Conservation (phyloP, 2,113 vertebrate species). For the Panurus biarmicus region DNA sequence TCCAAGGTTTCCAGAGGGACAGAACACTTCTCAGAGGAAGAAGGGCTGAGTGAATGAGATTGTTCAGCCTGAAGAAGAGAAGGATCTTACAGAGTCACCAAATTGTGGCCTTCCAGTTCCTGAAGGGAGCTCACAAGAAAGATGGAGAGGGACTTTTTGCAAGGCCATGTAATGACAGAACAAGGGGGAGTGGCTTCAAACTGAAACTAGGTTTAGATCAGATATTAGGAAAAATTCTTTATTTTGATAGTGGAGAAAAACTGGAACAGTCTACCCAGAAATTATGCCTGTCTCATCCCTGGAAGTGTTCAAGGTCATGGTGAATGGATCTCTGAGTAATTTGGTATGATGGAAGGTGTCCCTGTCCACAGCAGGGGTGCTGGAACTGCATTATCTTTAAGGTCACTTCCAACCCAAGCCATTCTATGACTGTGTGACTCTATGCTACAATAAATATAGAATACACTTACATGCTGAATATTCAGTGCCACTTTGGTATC, state of each 20-base stretch:
- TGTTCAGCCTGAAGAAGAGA: not conserved
- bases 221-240: not conserved
- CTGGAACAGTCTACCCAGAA: not conserved
- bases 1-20: not conserved
- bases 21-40: accelerated
- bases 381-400: not conserved
- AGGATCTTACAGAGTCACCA: accelerated
- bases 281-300: too few species aligned
- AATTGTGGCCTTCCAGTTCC: too few species aligned
- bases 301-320: not conserved
- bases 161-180: not conserved
- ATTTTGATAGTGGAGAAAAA: not conserved
- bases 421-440: not conserved
- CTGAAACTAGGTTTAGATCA: not conserved
- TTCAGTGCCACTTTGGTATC: not conserved
- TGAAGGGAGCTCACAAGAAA: not conserved
- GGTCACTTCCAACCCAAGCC: not conserved
- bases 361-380: not conserved
- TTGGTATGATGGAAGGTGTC: not conserved
- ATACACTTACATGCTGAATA: not conserved
- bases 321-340: not conserved
- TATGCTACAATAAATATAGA: not conserved
- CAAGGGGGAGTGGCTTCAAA: not conserved
- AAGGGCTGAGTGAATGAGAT: not conserved
- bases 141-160: not conserved